Evolutionary conservation across 2,888 invertebrate genomes (phyloP), one percentile per base, ranked within the genome.

Genomic region (Teleiodes luculella): DNA sequence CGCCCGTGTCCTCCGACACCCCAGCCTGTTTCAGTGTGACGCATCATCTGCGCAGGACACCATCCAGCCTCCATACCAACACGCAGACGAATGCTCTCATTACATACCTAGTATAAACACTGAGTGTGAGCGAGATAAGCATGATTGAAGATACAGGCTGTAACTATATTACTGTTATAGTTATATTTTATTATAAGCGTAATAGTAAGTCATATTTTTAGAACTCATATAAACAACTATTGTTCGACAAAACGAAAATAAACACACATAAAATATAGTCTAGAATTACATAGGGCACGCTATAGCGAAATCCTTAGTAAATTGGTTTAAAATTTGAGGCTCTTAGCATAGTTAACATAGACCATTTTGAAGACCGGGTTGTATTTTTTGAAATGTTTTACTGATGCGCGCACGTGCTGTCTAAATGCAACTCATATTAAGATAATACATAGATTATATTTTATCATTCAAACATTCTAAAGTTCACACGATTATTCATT

Each of bases 1-100:
- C 28, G 14, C 50, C 30, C 20, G 28, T 20, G 16, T 47, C 16
- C 35, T 16, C 11, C 20, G 4, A 35, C 51, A 39, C 53, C 57
- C 46, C 53, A 78, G 83, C 83, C 85, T 85, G 86, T 86, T 85
- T 84, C 86, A 84, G 83, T 84, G 83, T 66, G 61, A 63, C 66
- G 68, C 67, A 61, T 65, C 60, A 59, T 61, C 56, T 62, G 53
- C 57, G 55, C 54, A 55, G 10, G 18, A 37, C 8, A 11, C 24
- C 5, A 39, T 16, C 30, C 39, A 33, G 37, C 30, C 47, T 30
- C 39, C 31, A 20, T 28, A 43, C n/a, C 20, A 6, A 28, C 43
- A 24, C 24, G 28, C 43, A 43, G 14, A 16, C 46, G 46, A 31
- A 13, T n/a, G 7, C 46, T 31, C 16, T 36, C 35, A 13, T 11